These are phyloP conservation scores for Stenolophus ochropezus DNA, from an alignment of 2,888 invertebrate genomes.

Conservation along the genomic window DNA sequence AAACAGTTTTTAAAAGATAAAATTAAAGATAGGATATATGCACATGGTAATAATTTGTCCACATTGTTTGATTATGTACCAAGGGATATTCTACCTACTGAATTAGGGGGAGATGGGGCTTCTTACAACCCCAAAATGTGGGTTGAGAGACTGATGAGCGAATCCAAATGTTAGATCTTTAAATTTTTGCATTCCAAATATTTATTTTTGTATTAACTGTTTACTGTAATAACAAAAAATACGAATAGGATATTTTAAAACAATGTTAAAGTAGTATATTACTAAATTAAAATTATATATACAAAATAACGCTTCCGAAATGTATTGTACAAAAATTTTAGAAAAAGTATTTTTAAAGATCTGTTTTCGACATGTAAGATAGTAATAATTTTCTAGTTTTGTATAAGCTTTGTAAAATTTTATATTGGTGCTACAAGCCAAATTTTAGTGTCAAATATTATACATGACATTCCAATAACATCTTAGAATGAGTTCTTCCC, in stretches of 20 bases:
- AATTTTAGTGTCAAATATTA: slow-evolving; percentile 3
- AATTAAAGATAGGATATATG: slow-evolving; percentile 85
- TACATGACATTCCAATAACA: slow-evolving; percentile 22
- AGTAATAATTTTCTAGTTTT: slow-evolving; percentile 25
- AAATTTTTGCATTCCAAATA: no score
- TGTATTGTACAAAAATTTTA: background rate
- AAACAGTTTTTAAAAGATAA: slow-evolving; percentile 92
- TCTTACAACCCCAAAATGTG: slow-evolving; percentile 71
- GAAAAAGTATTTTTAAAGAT: background rate
- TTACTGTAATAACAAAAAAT: no score
- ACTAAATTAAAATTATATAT: background rate
- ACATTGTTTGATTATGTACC: slow-evolving; percentile 87
- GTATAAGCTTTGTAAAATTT: slow-evolving; percentile 1
- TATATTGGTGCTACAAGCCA: slow-evolving; percentile 7
- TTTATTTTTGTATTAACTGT: no score
- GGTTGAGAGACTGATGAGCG: slow-evolving; percentile 65
- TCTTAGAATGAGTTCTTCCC: no score
- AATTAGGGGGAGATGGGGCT: slow-evolving; percentile 90
- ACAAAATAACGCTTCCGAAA: background rate
- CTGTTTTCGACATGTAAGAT: background rate
- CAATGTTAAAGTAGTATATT: background rate
- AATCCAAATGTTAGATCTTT: slow-evolving; percentile 26
- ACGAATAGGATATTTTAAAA: background rate
- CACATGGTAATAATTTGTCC: slow-evolving; percentile 88
- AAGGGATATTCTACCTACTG: slow-evolving; percentile 90